Evolutionary conservation across 1,140 invertebrate genomes (phyloP).

Genomic region (Drosophila watanabei): DNA sequence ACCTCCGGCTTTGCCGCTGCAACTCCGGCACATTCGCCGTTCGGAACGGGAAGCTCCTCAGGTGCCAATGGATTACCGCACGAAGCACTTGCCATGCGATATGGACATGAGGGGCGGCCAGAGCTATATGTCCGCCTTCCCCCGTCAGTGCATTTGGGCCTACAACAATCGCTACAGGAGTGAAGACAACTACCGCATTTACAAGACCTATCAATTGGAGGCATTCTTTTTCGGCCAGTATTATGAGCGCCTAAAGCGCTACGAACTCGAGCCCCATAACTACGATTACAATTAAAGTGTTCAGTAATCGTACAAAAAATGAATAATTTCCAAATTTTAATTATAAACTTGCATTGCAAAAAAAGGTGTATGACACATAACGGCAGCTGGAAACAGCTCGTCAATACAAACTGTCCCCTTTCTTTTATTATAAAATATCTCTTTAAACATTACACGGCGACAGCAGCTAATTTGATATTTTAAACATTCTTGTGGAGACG

Average conservation of each 20-base stretch:
- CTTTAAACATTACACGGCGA: too few relatives aligned
- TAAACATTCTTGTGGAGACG: too few relatives aligned
- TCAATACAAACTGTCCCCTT: too few relatives aligned
- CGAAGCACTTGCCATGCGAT: constrained; percentile 53
- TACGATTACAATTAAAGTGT: constrained; percentile 15
- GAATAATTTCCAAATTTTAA: not conserved
- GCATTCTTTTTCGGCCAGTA: constrained; percentile 52
- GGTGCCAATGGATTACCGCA: constrained; percentile 31
- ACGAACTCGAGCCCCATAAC: constrained; percentile 30
- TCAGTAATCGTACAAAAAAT: not conserved
- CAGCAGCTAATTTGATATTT: too few relatives aligned
- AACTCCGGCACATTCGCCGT: constrained; percentile 15
- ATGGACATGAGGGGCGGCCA: constrained; percentile 14
- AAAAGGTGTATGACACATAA: too few relatives aligned
- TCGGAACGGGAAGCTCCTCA: not conserved
- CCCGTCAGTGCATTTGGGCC: constrained; percentile 51
- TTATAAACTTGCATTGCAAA: not conserved
- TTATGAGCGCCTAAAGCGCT: constrained; percentile 29
- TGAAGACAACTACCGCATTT: constrained; percentile 32
- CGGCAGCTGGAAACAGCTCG: too few relatives aligned
- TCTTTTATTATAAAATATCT: too few relatives aligned
- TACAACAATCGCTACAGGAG: constrained; percentile 30
- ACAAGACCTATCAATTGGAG: constrained; percentile 40
- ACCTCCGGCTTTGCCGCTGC: not conserved
- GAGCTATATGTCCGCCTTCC: constrained; percentile 12